Conservation (phyloP, 2,797 vertebrate genomes). For the Sebastiscus albofasciatus region DNA sequence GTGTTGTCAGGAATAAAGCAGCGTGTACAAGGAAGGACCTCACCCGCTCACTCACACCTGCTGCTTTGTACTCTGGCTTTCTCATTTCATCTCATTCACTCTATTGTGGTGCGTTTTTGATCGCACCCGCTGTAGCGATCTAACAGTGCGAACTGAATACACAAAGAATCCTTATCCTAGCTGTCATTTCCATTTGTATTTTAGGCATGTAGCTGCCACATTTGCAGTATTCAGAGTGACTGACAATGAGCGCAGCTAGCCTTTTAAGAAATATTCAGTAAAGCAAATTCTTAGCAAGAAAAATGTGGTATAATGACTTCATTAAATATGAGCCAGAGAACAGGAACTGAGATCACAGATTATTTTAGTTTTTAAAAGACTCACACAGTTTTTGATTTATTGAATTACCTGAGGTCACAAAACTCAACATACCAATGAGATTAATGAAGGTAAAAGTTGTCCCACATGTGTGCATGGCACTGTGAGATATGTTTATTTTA, state of each 20-base stretch:
- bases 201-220: neutral
- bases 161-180: neutral
- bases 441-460: neutral
- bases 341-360: neutral
- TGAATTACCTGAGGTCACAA: neutral
- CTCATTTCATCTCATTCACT: conserved; percentile 36
- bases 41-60: conserved; percentile 39
- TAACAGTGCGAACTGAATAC: conserved; percentile 2
- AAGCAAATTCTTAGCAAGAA: neutral
- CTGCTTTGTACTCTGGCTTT: conserved; percentile 46
- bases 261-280: neutral
- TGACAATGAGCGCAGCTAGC: neutral
- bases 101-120: conserved; percentile 11
- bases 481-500: neutral
- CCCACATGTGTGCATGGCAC: neutral
- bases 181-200: conserved; percentile 12
- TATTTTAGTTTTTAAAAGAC: neutral
- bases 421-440: neutral
- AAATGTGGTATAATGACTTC: neutral
- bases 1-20: conserved; percentile 20
- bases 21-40: conserved; percentile 4
- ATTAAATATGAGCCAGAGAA: neutral
- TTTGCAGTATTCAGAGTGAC: neutral
- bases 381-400: neutral
- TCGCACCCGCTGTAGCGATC: conserved; percentile 7